Evolutionary conservation across 2,113 vertebrate genomes (phyloP).

Genomic region (Tiliqua scincoides): DNA sequence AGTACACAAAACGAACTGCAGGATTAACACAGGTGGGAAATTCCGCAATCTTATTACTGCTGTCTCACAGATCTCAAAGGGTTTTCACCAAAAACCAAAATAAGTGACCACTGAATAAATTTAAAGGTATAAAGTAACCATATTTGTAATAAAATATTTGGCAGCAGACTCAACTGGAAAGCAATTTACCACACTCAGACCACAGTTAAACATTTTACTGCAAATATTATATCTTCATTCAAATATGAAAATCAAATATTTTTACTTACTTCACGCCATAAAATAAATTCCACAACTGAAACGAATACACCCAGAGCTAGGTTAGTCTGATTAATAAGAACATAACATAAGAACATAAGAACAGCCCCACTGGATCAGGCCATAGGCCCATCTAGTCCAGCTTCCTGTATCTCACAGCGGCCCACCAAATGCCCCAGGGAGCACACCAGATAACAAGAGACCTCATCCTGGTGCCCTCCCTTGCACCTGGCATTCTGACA

Average conservation of each 20-base stretch:
- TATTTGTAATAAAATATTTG: background rate
- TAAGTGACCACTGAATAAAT: background rate
- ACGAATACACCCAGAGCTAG: background rate
- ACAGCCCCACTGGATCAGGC: too few relatives aligned
- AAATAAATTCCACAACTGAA: background rate
- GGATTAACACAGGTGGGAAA: background rate
- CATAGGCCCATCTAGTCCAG: too few relatives aligned
- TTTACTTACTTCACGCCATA: background rate
- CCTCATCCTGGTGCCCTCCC: too few relatives aligned
- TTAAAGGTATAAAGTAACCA: background rate
- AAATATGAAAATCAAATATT: background rate
- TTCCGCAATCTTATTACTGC: background rate
- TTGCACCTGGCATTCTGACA: too few relatives aligned
- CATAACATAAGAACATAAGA: conserved; percentile 3
- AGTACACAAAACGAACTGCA: background rate
- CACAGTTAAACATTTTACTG: background rate
- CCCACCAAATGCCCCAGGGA: too few relatives aligned
- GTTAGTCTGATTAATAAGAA: background rate
- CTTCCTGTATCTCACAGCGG: too few relatives aligned
- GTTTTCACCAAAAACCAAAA: background rate
- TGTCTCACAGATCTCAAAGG: background rate
- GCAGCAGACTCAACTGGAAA: background rate
- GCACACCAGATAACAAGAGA: too few relatives aligned
- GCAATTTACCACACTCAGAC: background rate
- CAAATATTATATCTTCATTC: background rate